phyloP scores from a whole-genome alignment of 2,888 invertebrate species.

The Syrista parreyssii region DNA sequence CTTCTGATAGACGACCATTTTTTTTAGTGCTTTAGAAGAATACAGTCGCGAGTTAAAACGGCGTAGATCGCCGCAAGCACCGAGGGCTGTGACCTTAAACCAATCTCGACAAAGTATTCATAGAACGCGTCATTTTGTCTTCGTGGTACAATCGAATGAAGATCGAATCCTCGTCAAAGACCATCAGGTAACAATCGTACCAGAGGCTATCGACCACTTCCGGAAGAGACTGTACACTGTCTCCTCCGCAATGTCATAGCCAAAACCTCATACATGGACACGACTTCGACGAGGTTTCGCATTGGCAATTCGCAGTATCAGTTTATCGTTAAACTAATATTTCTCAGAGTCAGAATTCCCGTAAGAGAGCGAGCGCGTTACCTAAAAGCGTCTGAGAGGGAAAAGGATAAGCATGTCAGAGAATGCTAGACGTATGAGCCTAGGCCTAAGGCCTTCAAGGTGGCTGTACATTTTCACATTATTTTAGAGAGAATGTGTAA shows the following conservation, averaged over 20 bases:
- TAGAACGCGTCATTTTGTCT: background rate
- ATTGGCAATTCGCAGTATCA: background rate
- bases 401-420: too few relatives aligned
- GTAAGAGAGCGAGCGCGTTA: background rate
- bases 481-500: background rate
- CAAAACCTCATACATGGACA: background rate
- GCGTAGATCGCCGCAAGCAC: conserved; percentile 36
- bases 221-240: background rate
- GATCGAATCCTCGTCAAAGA: background rate
- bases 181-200: background rate
- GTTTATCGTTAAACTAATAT: background rate
- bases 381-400: background rate
- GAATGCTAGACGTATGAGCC: too few relatives aligned
- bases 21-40: conserved; percentile 33
- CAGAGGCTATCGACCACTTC: background rate
- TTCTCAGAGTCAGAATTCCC: background rate
- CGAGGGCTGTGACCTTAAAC: conserved; percentile 54
- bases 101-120: conserved; percentile 13
- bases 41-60: conserved; percentile 17
- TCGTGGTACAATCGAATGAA: background rate
- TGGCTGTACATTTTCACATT: too few relatives aligned
- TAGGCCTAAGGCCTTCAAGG: too few relatives aligned
- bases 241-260: background rate
- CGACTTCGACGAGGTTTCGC: background rate
- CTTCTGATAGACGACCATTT: background rate